Base-by-base conservation (phyloP, 2,113 vertebrate species). In the Festucalex cinctus region DNA sequence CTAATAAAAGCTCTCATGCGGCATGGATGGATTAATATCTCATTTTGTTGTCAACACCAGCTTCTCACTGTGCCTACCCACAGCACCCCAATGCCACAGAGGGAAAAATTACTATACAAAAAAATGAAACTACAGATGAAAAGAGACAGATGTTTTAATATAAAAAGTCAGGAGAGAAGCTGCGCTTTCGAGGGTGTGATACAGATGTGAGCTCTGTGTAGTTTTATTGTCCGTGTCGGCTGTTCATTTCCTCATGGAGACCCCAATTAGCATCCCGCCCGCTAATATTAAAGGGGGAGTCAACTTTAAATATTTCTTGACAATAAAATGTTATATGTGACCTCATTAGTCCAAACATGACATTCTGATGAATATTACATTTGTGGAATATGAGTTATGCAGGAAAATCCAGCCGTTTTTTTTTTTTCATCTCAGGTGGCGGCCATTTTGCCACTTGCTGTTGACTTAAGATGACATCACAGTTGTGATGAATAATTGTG, bases 1-100 rank as follows among this genome's bases (percentile, higher is more conserved):
- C 71, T 85, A 87, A 88, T 88, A 75, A 86, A 81, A 78, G 83
- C 84, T 77, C 81, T 83, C 79, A 78, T 82, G 84, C 75, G 7
- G 68, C 81, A 77, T 73, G 65, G 59, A 65, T 67, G 63, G 78
- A 83, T 87, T 79, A 84, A 85, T 85, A 80, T 85, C 75, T 85
- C 77, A 87, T 88, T 84, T 81, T 63, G 75, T 64, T 79, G 81
- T 76, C 73, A 66, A 68, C 3, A 51, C 63, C 77, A 72, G 75
- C 68, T 69, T 70, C 78, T 76, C 75, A 63, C 19, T 0, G 70
- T 74, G 65, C 79, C 79, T 81, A 81, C 80, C 46, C 46, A n/a
- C 46, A 48, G 6, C 19, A 5, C 43, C 65, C 46, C 20, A 35
- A 7, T 0, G 16, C 66, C 5, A 19, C 17, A 54, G 41, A 65